These are phyloP conservation scores for Anisognathus igniventris DNA, from an alignment of 2,797 vertebrate genomes.

Conservation along the genomic window DNA sequence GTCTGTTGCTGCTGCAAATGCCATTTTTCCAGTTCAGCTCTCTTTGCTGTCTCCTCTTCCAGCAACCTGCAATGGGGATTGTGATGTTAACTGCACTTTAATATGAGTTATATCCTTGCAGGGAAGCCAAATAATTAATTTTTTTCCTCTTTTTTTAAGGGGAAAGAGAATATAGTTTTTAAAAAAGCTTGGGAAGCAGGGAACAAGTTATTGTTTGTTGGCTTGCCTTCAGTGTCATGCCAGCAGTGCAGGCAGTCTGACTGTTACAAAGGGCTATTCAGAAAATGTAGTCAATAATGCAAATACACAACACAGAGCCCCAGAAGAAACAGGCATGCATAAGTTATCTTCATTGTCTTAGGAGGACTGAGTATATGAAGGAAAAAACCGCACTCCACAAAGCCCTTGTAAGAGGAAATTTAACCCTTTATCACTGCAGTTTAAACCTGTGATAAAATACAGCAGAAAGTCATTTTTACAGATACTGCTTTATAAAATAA, in stretches of 20 bases:
- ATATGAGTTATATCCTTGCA: not conserved
- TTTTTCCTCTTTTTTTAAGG: not conserved
- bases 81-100: not conserved
- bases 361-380: not conserved
- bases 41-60: conserved; percentile 90
- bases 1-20: conserved; percentile 88
- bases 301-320: not conserved
- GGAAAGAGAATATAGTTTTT: not conserved
- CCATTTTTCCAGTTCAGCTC: conserved; percentile 88
- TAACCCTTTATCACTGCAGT: not conserved
- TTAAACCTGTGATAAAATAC: not conserved
- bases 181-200: not conserved
- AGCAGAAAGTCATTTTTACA: not conserved
- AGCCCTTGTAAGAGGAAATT: not conserved
- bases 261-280: conserved; percentile 25
- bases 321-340: not conserved
- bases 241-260: not conserved
- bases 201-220: not conserved
- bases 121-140: not conserved
- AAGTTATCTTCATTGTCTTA: not conserved
- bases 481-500: not conserved
- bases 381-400: not conserved
- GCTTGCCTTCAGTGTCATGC: not conserved
- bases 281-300: not conserved
- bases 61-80: conserved; percentile 76